Evolutionary conservation across 2,888 invertebrate species (phyloP).

Genomic region (Synanthedon andrenaeformis): DNA sequence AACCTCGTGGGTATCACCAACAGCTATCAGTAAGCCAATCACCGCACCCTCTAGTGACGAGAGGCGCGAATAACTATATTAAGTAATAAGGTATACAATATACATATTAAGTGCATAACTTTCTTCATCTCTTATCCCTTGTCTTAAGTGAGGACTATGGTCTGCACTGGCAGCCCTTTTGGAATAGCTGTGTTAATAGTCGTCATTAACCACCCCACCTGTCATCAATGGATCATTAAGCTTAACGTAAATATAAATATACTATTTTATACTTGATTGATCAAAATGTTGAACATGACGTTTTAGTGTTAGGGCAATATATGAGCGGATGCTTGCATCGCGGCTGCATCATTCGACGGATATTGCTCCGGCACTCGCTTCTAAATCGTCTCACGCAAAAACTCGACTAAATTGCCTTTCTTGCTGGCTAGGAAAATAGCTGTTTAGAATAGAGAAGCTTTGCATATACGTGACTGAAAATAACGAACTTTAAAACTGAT

Average conservation of each 20-base stretch:
- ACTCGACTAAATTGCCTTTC: constrained; percentile 10
- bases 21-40: too few species aligned
- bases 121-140: too few species aligned
- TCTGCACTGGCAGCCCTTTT: too few species aligned
- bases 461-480: neutral
- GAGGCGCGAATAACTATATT: too few species aligned
- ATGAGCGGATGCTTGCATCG: constrained; percentile 4
- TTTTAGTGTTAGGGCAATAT: neutral
- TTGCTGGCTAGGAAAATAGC: neutral
- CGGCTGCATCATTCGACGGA: constrained; percentile 7
- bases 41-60: too few species aligned
- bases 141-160: too few species aligned
- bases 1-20: too few species aligned
- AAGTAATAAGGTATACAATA: too few species aligned
- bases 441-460: neutral
- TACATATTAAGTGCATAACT: too few species aligned
- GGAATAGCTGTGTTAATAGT: too few species aligned
- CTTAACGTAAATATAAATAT: too few species aligned
- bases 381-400: constrained; percentile 14
- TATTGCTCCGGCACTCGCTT: constrained; percentile 11
- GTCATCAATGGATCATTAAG: neutral
- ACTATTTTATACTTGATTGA: neutral
- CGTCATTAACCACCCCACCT: neutral
- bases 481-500: too few species aligned
- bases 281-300: neutral